Conservation (phyloP, 2,113 vertebrate genomes). For the Eclectus roratus region DNA sequence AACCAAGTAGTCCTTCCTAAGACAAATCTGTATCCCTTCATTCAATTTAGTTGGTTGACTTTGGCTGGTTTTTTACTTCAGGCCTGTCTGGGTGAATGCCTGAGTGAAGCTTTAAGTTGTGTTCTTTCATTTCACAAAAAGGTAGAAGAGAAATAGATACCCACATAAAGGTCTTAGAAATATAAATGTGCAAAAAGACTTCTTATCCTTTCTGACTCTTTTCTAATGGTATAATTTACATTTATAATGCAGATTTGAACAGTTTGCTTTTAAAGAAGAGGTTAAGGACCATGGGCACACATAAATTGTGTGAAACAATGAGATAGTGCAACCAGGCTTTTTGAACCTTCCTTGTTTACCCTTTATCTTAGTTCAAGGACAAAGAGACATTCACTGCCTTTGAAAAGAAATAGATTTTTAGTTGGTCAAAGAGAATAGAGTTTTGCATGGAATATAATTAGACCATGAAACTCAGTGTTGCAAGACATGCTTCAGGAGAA, state of each 20-base stretch:
- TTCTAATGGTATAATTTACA: neutral
- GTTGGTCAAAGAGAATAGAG: neutral
- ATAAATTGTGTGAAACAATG: neutral
- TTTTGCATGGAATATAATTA: neutral
- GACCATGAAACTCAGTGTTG: neutral
- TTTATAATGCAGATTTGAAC: neutral
- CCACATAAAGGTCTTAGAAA: neutral
- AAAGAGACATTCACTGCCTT: neutral
- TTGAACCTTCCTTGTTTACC: neutral
- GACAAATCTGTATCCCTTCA: neutral
- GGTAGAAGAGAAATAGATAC: neutral
- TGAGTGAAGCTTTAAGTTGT: neutral
- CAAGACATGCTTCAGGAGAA: neutral
- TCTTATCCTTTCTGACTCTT: neutral
- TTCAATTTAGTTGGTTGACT: neutral
- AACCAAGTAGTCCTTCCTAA: neutral
- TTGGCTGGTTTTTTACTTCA: neutral
- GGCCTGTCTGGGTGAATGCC: neutral
- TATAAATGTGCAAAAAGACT: neutral
- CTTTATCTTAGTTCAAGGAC: neutral
- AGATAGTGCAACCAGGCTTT: neutral
- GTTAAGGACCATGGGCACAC: neutral
- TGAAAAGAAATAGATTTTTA: neutral
- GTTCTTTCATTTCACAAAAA: neutral
- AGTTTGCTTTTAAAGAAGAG: neutral